Evolutionary conservation across 2,113 vertebrate genomes (phyloP), one percentile per base, ranked within the genome.

Genomic region (Channa argus): DNA sequence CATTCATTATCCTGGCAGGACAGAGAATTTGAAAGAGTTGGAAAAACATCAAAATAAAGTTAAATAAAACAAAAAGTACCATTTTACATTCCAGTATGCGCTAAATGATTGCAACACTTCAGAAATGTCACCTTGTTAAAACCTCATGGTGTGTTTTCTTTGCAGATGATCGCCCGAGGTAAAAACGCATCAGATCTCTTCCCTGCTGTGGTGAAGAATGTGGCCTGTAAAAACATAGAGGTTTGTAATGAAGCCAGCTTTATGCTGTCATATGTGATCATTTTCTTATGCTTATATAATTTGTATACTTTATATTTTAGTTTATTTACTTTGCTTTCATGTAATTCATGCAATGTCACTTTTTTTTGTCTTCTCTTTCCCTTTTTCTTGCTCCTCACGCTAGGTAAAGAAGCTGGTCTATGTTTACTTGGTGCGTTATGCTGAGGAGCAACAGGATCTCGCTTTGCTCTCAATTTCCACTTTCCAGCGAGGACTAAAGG

Each of bases 151-250:
- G 13, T 74, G 10, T 52, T 53, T 65, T 70, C 47, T 46, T 34
- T 50, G 8, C 88, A 99, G 98, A 99, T 99, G 98, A 98, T 99
- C 0, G 98, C 98, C 61, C 91, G 98, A 12, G 98, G 98, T 2
- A 99, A 99, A 93, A 99, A 99, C 0, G 96, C 98, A 4, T 99
- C 98, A 0, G 98, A 99, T 84, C 96, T 99, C 62, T 99, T 99
- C 80, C 98, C 98, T 5, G 98, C 98, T 0, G 98, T 99, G 75
- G 98, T 99, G 82, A 99, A 99, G 90, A 99, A 99, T 0, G 98
- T 99, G 45, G 98, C 98, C 71, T 99, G 97, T 85, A 99, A 99
- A 91, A 99, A 99, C 89, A 99, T 99, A 0, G 98, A 99, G 97
- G 98, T 99, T 74, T 63, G 93, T 84, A 24, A 71, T n/a, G 38